Base-by-base conservation (phyloP, 1,140 invertebrate species). In the Prorops nasuta region DNA sequence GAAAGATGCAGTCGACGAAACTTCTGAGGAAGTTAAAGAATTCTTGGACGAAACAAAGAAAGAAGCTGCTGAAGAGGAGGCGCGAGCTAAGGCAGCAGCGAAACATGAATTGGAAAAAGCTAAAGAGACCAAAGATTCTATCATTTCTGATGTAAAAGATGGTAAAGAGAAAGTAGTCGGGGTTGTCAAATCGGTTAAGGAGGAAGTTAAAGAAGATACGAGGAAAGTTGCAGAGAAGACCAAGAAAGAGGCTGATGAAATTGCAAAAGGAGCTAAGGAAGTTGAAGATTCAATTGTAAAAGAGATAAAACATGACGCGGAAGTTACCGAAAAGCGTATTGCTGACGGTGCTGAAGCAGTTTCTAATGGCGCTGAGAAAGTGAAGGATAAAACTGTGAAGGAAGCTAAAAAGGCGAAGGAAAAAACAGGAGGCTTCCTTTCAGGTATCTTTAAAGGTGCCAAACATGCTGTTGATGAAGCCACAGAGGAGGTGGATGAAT, bases 11-110 rank as follows among this genome's bases (percentile, higher is more conserved):
- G 64, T 62, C 2, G 69, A 71, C 3, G 67, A 70, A 16, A 53
- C 71, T 10, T 56, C 65, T 0, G 71, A 70, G 3, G 70, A 71
- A 0, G 56, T 72, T 0, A 66, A 70, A 34, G 70, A 75, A 21
- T 68, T 67, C 41, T 43, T 62, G 8, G 61, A 65, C 3, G 61
- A 67, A 41, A 64, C 64, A 1, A 71, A 66, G 37, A 51, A 66
- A 12, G 60, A 67, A 22, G 61, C 63, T 19, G 34, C 41, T 0
- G 24, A 58, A 15, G 66, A 69, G 21, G 45, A 65, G 36, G 56
- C 56, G 10, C 48, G 31, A 9, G 35, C 37, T 0, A 38, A 35
- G 0, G 24, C 39, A 20, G 45, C n/a, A 15, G 7, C 38, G 0
- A 41, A 32, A 14, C 35, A 8, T 14, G 54, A 43, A 37, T 39